Conservation (phyloP, 2,113 vertebrate genomes). For the Rafetus swinhoei region DNA sequence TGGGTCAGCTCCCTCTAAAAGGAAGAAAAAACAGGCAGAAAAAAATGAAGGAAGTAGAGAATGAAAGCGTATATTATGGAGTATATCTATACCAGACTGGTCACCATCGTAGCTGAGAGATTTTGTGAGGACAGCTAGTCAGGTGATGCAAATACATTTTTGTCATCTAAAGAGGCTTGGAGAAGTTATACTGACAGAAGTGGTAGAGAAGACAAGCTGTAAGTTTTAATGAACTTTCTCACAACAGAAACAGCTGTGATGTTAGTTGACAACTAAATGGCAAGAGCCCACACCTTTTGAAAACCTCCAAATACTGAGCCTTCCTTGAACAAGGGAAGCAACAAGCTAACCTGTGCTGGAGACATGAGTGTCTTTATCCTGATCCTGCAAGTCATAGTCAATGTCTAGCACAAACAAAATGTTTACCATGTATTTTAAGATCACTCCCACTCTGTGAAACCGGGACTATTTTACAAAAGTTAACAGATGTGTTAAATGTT, state of each 20-base stretch:
- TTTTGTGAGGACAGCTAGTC: not conserved
- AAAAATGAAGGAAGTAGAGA: not conserved
- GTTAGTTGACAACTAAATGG: not conserved
- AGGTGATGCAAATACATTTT: not conserved
- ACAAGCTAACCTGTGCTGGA: not conserved
- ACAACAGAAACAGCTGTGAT: not conserved
- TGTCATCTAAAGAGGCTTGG: not conserved
- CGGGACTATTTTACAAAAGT: not conserved
- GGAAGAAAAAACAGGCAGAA: constrained; percentile 2
- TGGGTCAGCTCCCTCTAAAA: not conserved
- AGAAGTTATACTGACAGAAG: not conserved
- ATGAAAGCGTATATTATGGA: not conserved
- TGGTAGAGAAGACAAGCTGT: no score
- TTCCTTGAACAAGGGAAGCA: not conserved
- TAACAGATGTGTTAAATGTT: not conserved
- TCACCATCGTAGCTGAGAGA: not conserved
- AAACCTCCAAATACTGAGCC: not conserved
- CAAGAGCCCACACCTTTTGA: not conserved
- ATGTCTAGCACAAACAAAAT: not conserved
- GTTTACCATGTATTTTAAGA: not conserved
- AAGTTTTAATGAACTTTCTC: not conserved
- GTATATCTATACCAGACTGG: not conserved
- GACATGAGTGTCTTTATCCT: accelerated
- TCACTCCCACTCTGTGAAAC: not conserved
- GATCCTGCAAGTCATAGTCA: not conserved